Evolutionary conservation across 1,140 invertebrate genomes (phyloP), one percentile per base, ranked within the genome.

Genomic region (Nephila pilipes): DNA sequence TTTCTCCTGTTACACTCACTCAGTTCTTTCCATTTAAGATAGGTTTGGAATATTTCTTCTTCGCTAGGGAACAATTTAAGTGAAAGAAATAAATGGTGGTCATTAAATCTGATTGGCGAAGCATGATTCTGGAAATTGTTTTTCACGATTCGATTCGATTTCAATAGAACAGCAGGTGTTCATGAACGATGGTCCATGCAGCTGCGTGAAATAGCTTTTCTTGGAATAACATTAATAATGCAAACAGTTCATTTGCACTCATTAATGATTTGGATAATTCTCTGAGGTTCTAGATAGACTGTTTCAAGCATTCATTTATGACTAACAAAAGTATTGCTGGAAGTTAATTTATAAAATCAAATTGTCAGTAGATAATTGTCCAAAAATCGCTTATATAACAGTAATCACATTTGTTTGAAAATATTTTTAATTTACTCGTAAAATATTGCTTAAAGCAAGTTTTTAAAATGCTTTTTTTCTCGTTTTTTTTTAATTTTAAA

Each of bases 141-240:
- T 87, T 87, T 54, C 2, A 20, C n/a, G 46, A 14, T n/a, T 22
- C 85, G 57, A 87, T 60, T 87, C 36, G 8, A 60, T 63, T 87
- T 87, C 57, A 54, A 60, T 60, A 20, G 18, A 55, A 57, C 20
- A 60, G 58, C 85, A 87, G 85, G 32, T 87, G 85, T 22, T n/a
- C 5, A 18, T 60, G 85, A 87, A 60, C 3, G 57, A 60, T 36
- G 20, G 85, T 18, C 29, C 25, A n/a, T 32, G 29, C 85, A 87
- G 57, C 57, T 87, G 85, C 1, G 14, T 14, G 46, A 25, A 83
- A 83, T 57, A 6, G 20, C n/a, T 60, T 87, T 16, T 58, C 38
- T 16, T 22, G 32, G 29, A 87, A 87, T 22, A 25, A 38, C 20
- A 60, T 87, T 87, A 87, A 87, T 87, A 63, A 63, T 87, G 16